A percentile compares a stretch with the other conserved stretches of the same genome.
Evolutionary conservation across 1,140 invertebrate genomes (phyloP).

Genomic region (Holcopasites calliopsidis): DNA sequence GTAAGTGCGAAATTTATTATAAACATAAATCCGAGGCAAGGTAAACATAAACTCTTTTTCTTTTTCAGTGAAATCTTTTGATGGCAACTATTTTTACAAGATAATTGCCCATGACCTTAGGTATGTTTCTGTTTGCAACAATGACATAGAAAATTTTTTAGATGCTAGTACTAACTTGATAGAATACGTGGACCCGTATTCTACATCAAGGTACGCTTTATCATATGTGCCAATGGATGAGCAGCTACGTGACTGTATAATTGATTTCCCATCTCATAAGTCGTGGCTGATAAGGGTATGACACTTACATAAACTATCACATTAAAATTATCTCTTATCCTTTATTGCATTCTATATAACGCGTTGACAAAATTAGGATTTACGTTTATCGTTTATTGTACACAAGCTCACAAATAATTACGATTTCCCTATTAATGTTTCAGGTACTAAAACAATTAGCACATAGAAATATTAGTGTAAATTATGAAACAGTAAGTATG

Average conservation of each 20-base stretch:
- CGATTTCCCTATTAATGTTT: background rate
- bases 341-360: too few relatives aligned
- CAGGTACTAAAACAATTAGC: background rate
- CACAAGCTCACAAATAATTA: too few relatives aligned
- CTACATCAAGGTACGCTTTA: background rate
- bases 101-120: background rate
- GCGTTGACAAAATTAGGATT: too few relatives aligned
- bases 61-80: background rate
- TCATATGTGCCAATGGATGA: background rate
- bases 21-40: background rate
- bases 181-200: background rate
- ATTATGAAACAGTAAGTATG: rapidly evolving
- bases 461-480: background rate
- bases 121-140: background rate
- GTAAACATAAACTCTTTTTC: background rate
- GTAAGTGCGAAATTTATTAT: conserved; percentile 59
- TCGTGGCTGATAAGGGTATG: background rate
- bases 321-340: too few relatives aligned
- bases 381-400: too few relatives aligned
- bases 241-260: background rate
- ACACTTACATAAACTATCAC: background rate
- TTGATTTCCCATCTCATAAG: background rate
- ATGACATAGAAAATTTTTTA: conserved; percentile 11
- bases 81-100: background rate
- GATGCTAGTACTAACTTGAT: background rate